A percentile compares a stretch with the other conserved stretches of the same genome.
phyloP scores from a whole-genome alignment of 2,888 invertebrate species.

The Caradrina clavipalpis region DNA sequence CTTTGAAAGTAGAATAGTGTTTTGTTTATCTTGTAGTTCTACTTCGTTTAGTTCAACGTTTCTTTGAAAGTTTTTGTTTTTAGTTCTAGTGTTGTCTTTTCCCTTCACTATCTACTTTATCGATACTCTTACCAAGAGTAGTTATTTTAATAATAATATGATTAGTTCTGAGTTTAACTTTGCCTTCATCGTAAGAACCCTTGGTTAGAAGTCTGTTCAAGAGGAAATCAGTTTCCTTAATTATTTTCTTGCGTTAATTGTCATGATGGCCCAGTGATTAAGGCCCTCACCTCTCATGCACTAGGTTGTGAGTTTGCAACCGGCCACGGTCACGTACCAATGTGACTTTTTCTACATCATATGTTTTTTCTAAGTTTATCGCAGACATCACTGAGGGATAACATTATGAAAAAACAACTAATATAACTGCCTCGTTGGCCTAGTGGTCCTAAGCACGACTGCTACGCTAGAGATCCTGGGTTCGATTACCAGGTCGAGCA shows the following conservation, averaged over 20 bases:
- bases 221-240: slow-evolving; percentile 14
- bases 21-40: not conserved
- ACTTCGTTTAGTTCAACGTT: not conserved
- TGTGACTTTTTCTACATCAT: no score
- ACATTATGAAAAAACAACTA: no score
- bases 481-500: no score
- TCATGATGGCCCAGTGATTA: no score
- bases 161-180: not conserved
- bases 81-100: not conserved
- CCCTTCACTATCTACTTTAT: not conserved
- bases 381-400: no score
- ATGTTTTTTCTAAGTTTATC: no score
- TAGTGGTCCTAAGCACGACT: no score
- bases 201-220: slow-evolving; percentile 9
- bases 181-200: not conserved
- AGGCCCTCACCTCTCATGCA: no score
- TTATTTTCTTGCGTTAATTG: slow-evolving; percentile 4
- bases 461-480: no score
- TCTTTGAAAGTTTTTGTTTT: not conserved
- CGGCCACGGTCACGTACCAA: no score
- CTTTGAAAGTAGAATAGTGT: not conserved
- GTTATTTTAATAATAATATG: not conserved
- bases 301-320: no score
- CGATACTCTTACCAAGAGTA: slow-evolving; percentile 5
- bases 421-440: no score